phyloP scores from a whole-genome alignment of 1,140 invertebrate genomes.

The Belonocnema kinseyi region DNA sequence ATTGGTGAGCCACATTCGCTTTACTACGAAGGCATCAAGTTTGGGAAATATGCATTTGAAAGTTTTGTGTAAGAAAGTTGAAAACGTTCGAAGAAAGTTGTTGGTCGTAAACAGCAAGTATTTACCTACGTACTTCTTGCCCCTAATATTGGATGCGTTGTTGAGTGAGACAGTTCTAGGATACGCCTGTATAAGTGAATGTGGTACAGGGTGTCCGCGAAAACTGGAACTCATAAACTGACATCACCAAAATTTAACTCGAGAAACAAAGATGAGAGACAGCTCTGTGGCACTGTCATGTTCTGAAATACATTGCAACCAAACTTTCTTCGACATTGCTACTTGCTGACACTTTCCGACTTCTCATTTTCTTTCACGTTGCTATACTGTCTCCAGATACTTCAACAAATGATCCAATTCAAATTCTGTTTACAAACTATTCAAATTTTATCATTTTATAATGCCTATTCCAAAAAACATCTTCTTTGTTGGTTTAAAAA shows the following conservation, averaged over 20 bases:
- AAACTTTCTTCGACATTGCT: slow-evolving; percentile 52
- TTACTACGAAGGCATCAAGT: slow-evolving; percentile 66
- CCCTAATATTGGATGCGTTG: slow-evolving; percentile 1
- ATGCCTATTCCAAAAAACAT: too few relatives aligned
- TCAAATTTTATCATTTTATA: too few relatives aligned
- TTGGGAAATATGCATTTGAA: slow-evolving; percentile 67
- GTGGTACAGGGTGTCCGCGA: slow-evolving; percentile 58
- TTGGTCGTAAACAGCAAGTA: slow-evolving; percentile 71
- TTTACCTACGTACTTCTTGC: slow-evolving; percentile 56
- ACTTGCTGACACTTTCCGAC: slow-evolving; percentile 43
- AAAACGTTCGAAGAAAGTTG: slow-evolving; percentile 69
- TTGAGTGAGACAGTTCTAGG: slow-evolving; percentile 48
- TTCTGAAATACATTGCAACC: slow-evolving; percentile 48
- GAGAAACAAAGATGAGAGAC: slow-evolving; percentile 51
- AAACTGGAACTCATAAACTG: slow-evolving; percentile 68
- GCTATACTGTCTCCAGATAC: neutral
- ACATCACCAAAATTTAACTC: slow-evolving; percentile 55
- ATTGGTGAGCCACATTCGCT: too few relatives aligned
- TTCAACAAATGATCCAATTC: neutral
- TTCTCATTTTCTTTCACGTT: neutral
- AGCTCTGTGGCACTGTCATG: slow-evolving; percentile 46
- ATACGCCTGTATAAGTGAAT: slow-evolving; percentile 49
- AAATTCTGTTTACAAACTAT: too few relatives aligned
- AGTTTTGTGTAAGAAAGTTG: slow-evolving; percentile 64
- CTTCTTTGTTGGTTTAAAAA: too few relatives aligned